Percentiles rank a stretch among this genome's conserved stretches.
Evolutionary conservation across 2,888 invertebrate species (phyloP).

Genomic region (Alloscopus bannaensis): DNA sequence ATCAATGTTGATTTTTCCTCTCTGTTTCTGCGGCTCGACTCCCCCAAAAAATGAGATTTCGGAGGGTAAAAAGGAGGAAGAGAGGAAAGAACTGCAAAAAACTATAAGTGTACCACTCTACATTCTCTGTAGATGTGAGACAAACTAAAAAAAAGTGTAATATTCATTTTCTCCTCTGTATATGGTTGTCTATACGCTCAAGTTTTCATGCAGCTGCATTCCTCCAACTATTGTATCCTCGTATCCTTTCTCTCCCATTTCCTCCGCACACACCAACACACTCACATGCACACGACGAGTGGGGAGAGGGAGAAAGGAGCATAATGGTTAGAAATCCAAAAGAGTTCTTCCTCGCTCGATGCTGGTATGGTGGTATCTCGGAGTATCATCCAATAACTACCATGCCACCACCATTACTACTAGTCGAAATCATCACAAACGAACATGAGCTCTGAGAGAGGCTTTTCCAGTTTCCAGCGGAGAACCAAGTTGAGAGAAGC

Average conservation of each 20-base stretch:
- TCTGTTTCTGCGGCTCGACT: conserved; percentile 73
- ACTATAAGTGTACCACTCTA: background rate
- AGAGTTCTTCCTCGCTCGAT: background rate
- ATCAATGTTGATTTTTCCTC: conserved; percentile 72
- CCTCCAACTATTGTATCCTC: background rate
- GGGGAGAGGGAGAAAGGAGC: conserved; percentile 2
- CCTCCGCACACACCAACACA: too few relatives aligned
- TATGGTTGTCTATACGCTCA: too few relatives aligned
- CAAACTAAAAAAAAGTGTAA: background rate
- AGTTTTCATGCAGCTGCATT: too few relatives aligned
- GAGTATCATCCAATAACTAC: conserved; percentile 38
- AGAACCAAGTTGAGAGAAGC: too few relatives aligned
- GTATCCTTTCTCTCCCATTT: too few relatives aligned
- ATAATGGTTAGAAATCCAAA: background rate
- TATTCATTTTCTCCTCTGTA: background rate
- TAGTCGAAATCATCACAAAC: too few relatives aligned
- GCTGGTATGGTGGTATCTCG: background rate
- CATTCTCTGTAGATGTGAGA: background rate
- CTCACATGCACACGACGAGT: background rate
- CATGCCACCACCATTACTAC: conserved; percentile 36
- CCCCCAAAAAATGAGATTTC: conserved; percentile 56
- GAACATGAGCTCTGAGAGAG: too few relatives aligned
- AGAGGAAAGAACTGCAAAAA: too few relatives aligned
- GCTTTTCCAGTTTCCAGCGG: too few relatives aligned
- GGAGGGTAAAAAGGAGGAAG: conserved; percentile 1